Percentiles rank a stretch among this genome's conserved stretches.
Evolutionary conservation across 2,113 vertebrate species (phyloP).

Genomic region (Chloroceryle aenea): DNA sequence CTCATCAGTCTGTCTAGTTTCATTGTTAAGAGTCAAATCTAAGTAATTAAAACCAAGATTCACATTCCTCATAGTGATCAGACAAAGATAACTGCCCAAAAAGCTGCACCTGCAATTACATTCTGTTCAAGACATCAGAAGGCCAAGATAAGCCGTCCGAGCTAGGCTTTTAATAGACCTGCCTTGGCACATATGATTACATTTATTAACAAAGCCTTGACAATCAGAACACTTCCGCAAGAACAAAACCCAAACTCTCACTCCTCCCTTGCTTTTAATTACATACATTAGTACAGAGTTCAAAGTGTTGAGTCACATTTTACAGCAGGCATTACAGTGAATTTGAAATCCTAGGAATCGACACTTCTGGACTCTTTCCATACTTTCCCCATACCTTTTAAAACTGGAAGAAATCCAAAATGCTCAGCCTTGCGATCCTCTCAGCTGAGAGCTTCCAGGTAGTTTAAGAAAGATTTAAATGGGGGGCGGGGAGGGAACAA

Average conservation of each 20-base stretch:
- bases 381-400: neutral
- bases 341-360: neutral
- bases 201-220: neutral
- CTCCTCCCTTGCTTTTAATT: neutral
- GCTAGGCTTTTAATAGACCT: neutral
- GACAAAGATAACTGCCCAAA: neutral
- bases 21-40: neutral
- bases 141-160: neutral
- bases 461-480: neutral
- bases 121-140: neutral
- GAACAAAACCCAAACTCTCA: neutral
- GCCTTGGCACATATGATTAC: neutral
- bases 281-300: neutral
- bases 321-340: neutral
- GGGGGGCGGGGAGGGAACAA: neutral
- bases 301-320: neutral
- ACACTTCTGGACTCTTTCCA: neutral
- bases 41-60: neutral
- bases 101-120: neutral
- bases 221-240: neutral
- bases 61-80: neutral
- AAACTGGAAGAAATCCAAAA: neutral
- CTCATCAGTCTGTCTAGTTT: neutral
- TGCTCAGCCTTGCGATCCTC: neutral
- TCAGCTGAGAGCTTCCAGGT: neutral